phyloP scores from a whole-genome alignment of 2,888 invertebrate genomes.

The Nemotelus pantherinus region DNA sequence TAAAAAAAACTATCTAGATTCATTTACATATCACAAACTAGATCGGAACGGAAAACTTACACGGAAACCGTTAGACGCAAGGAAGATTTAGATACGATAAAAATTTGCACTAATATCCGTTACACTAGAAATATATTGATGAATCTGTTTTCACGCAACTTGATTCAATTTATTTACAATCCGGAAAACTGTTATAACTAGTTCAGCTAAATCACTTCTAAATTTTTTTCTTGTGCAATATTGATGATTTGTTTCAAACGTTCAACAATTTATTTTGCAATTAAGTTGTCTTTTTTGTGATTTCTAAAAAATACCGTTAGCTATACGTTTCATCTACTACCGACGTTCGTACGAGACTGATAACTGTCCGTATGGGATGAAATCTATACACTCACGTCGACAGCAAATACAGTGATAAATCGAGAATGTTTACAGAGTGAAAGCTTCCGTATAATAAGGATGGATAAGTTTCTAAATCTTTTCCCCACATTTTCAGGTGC shows the following conservation, averaged over 20 bases:
- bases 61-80: constrained; percentile 23
- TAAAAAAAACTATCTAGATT: no score
- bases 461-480: neutral
- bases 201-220: no score
- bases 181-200: no score
- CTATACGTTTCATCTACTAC: constrained; percentile 41
- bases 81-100: constrained; percentile 1
- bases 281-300: neutral
- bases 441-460: constrained; percentile 14
- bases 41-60: constrained; percentile 10
- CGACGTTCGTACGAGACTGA: constrained; percentile 58
- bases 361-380: constrained; percentile 54
- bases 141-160: neutral
- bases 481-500: constrained; percentile 1
- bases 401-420: constrained; percentile 12
- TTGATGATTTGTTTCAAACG: neutral
- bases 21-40: constrained; percentile 3
- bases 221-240: neutral
- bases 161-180: no score
- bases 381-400: constrained; percentile 44
- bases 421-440: neutral
- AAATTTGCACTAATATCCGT: constrained; percentile 35
- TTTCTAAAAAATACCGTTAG: neutral
- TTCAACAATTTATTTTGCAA: constrained; percentile 20
- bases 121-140: constrained; percentile 5